Base-by-base conservation (phyloP, 1,140 invertebrate species). In the Asobara japonica region DNA sequence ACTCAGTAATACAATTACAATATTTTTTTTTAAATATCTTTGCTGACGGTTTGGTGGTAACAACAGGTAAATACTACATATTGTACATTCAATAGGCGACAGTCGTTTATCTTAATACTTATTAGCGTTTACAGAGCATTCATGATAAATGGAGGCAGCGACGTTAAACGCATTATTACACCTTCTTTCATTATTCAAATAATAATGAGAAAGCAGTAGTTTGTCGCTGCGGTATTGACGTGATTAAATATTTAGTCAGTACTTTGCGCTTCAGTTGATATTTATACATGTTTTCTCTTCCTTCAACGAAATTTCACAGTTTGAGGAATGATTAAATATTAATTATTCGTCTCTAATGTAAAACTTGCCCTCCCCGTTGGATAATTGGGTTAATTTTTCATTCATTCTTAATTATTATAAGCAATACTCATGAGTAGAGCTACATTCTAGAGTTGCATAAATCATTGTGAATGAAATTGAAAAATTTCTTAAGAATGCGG, bases 31-130 rank as follows among this genome's bases (percentile, higher is more conserved):
- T 72, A 71, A 72, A 72, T 86, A 87, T 87, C 84, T 88, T 88
- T 88, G 85, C 86, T 84, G 86, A 86, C 80, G 85, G 84, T 88
- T 87, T 86, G 86, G 83, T 88, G 86, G 84, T 88, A 88, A 87
- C 86, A 87, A 87, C 86, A 88, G 85, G 84, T 88, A 86, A 88
- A 86, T 88, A 87, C 86, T 87, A 88, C 84, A 87, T 88, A 88
- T 88, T 88, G 85, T 88, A 88, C 86, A 88, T 87, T 87, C 82
- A 88, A 80, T 86, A 88, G 86, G 86, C 86, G 83, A 85, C 86
- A 87, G 83, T 88, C 82, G 80, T 86, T 85, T 81, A 82, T 82
- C 80, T 80, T 74, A 67, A 48, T 72, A 66, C 48, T 72, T 66
- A 66, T 27, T 62, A 62, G 60, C 60, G 29, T 62, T 62, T 62